Evolutionary conservation across 2,888 invertebrate genomes (phyloP), one percentile per base, ranked within the genome.

Genomic region (Salticus scenicus): DNA sequence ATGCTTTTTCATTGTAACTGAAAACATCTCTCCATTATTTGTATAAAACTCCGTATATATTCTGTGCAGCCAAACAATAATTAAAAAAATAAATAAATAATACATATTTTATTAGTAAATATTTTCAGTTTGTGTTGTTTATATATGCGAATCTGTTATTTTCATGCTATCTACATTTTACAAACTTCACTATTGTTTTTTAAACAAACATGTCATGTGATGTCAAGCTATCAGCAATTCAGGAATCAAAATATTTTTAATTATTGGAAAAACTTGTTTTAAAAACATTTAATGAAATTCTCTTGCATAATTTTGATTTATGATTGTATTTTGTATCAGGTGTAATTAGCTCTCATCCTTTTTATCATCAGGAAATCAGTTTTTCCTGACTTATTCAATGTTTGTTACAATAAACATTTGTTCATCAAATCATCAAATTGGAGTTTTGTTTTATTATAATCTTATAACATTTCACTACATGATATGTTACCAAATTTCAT

Each of bases 321-420:
- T 41, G 17, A 70, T 70, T 70, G 17, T 42, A 42, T n/a, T 70
- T 41, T 69, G 24, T 69, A 24, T 69, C 42, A 41, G 42, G 28
- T 70, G 70, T 70, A 42, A 42, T 37, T 42, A 42, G 42, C 42
- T 70, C n/a, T 70, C 70, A 70, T 70, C 42, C 28, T 70, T 28
- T 28, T 42, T 42, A 28, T 42, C 24, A 33, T 17, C 28, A 28
- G 70, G 41, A 37, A 42, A 42, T 12, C 28, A 42, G 41, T 42
- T 70, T n/a, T 70, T 70, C 70, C 41, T 70, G 70, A 37, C 17
- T 33, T 70, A 42, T 42, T 28, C 24, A 70, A 42, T 70, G 70
- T 70, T 81, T 70, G 75, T 81, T 81, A 75, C 81, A 81, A 81
- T 81, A 81, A 81, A 80, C 24, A 57, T 12, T 57, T 57, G 57